Conservation (phyloP, 1,140 invertebrate species). For the Eriocheir sinensis region DNA sequence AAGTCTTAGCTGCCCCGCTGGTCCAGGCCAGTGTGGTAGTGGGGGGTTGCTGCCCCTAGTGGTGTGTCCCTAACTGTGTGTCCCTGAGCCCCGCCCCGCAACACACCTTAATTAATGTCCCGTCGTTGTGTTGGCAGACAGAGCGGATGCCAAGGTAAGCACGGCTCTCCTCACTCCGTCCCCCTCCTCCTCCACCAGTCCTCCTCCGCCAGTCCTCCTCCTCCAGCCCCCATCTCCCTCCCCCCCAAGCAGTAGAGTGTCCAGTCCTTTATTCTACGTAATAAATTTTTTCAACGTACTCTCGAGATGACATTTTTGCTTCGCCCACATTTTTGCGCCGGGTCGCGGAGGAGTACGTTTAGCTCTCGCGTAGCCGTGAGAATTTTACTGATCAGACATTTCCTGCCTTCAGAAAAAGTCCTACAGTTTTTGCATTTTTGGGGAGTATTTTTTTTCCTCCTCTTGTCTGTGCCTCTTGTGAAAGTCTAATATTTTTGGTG, state of each 20-base stretch:
- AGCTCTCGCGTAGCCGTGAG: background rate
- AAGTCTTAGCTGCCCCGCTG: too few species aligned
- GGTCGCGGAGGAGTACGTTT: background rate
- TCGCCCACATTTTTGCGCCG: background rate
- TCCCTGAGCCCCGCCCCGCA: too few species aligned
- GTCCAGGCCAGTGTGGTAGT: too few species aligned
- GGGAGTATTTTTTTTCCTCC: background rate
- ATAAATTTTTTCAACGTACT: slow-evolving; percentile 13
- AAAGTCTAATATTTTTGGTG: too few species aligned
- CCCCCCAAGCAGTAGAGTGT: background rate
- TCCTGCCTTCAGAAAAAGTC: too few species aligned
- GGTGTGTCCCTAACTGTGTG: too few species aligned
- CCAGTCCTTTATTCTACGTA: background rate
- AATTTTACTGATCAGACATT: background rate
- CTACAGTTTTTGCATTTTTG: background rate
- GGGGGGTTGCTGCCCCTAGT: too few species aligned
- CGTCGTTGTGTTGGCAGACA: background rate
- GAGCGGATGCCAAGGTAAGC: background rate
- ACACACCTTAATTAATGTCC: background rate
- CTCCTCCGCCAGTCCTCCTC: background rate
- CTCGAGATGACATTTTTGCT: too few species aligned
- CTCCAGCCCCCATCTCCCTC: background rate
- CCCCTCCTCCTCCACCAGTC: background rate
- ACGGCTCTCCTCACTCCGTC: background rate
- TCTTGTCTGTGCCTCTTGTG: background rate